Base-by-base conservation (phyloP, 2,113 vertebrate species). In the Prietella phreatophila region DNA sequence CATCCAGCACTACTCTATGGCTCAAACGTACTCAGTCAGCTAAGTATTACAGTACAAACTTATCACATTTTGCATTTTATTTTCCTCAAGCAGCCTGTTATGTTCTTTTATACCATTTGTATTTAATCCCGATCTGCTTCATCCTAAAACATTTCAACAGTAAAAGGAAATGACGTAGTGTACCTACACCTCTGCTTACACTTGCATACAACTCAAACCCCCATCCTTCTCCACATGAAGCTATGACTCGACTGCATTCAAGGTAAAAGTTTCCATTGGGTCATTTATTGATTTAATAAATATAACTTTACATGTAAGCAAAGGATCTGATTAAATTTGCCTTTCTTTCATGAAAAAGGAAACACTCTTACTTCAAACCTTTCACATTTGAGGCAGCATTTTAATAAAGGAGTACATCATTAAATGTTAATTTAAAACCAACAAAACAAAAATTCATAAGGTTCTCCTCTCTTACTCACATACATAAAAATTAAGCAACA, bases 331-430 rank as follows among this genome's bases (percentile, higher is more conserved):
- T 27, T 25, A 73, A 69, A 14, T 63, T 63, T 14, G 11, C 73
- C 20, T 22, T 33, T 73, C 15, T 47, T 76, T 42, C 11, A 25
- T 55, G n/a, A 42, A 55, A 25, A 42, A 25, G 63, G 19, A 55
- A 86, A 78, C 30, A 15, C 36, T 61, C 4, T 69, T 3, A 67
- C 60, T 50, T 53, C 79, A 10, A 82, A 22, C 61, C 80, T 15
- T 2, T 67, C 60, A 80, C 78, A 82, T 81, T 86, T 47, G 39
- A 82, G 75, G 86, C 79, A 83, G 65, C 79, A 75, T 47, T 86
- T 80, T 36, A 61, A 42, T 71, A 58, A 83, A 17, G 63, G 67
- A 22, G 6, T 71, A 50, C 61, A 27, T 33, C 22, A 67, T 65
- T 39, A 33, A 58, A 27, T 61, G 58, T 50, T 86, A 67, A 78